phyloP scores from a whole-genome alignment of 2,888 invertebrate species.

The Xylota sylvarum region DNA sequence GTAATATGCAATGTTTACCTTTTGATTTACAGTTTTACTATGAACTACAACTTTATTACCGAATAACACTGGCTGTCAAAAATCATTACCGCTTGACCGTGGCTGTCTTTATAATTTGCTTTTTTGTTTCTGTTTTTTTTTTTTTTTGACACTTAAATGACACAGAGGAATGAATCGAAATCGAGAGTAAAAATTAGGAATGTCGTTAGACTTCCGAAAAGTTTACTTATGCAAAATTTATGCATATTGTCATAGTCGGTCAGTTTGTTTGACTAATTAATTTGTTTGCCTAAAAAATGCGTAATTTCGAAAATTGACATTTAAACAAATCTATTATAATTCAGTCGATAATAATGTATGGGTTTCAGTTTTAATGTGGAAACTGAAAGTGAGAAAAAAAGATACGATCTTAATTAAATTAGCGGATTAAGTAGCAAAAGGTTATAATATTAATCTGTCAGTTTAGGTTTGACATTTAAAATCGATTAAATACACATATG shows the following conservation, averaged over 20 bases:
- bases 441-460: not conserved
- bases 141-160: not conserved
- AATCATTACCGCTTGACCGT: not conserved
- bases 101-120: not conserved
- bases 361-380: not conserved
- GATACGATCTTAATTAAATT: not conserved
- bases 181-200: not conserved
- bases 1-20: not conserved
- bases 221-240: constrained; percentile 1
- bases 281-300: not conserved
- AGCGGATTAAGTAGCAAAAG: not conserved
- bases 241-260: not conserved
- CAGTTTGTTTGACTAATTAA: constrained; percentile 3
- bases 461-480: not conserved
- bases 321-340: not conserved
- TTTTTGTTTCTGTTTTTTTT: not conserved
- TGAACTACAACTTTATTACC: not conserved
- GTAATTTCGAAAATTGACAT: not conserved
- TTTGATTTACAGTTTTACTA: not conserved
- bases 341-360: not conserved
- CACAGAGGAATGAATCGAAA: not conserved
- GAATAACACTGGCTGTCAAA: not conserved
- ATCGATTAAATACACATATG: not conserved
- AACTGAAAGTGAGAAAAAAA: not conserved
- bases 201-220: not conserved